Percentiles rank a stretch among this genome's conserved stretches.
These are phyloP conservation scores for Sarcophaga peregrina DNA, from an alignment of 1,140 invertebrate genomes.

Conservation along the genomic window DNA sequence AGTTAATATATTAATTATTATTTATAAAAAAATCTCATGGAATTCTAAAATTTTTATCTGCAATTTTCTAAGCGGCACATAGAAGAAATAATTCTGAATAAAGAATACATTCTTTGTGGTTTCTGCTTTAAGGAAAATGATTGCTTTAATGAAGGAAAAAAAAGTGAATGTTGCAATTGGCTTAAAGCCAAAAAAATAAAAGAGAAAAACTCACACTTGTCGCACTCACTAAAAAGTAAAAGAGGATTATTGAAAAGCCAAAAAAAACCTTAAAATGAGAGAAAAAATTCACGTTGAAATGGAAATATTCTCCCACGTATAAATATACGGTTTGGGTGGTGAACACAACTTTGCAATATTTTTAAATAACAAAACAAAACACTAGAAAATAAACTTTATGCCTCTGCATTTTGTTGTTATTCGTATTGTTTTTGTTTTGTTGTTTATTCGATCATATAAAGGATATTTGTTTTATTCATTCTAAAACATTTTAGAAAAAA, in stretches of 20 bases:
- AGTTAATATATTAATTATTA: too few species aligned
- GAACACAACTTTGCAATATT: background rate
- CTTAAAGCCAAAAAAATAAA: background rate
- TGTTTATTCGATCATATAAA: background rate
- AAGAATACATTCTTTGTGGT: too few species aligned
- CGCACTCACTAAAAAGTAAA: background rate
- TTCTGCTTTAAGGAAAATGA: too few species aligned
- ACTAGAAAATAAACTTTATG: conserved; percentile 16
- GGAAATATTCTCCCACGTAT: background rate
- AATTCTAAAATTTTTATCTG: too few species aligned
- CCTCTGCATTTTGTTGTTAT: background rate
- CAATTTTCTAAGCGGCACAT: too few species aligned
- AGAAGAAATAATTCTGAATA: too few species aligned
- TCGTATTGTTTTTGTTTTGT: background rate
- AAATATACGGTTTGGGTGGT: background rate
- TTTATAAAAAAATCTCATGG: too few species aligned
- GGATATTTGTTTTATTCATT: background rate
- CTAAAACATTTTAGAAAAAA: background rate
- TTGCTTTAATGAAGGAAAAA: too few species aligned
- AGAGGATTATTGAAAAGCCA: background rate
- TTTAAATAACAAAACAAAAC: conserved; percentile 10
- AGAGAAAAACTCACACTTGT: background rate
- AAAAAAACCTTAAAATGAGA: background rate
- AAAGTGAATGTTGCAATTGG: background rate
- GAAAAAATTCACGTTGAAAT: background rate